Base-by-base conservation (phyloP, 2,888 invertebrate species). In the Pollenia griseotomentosa region DNA sequence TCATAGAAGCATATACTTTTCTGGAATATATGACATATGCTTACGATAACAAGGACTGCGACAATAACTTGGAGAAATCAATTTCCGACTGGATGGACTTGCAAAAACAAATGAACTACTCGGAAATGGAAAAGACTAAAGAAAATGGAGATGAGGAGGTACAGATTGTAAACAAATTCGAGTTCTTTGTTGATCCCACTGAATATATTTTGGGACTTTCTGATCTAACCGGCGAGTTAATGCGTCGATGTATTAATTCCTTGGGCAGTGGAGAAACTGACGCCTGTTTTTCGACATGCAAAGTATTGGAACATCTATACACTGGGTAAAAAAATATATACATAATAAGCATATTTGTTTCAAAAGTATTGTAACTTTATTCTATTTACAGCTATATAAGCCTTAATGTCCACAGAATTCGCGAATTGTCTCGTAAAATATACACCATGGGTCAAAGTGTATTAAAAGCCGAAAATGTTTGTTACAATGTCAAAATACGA, bases 161-260 rank as follows among this genome's bases (percentile, higher is more conserved):
- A 33, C 14, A 57, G 40, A 19, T 7, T 16, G 83, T 85, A 75
- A 57, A 87, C 2, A 77, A 61, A 0, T 90, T 89, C 19, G 79
- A 87, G 11, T 93, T 93, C 51, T 88, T 90, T 16, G 90, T 95
- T 9, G 93, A 94, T 16, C 94, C 94, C 5, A 91, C 91, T 19
- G 95, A 95, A 88, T 95, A 95, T 70, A 94, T 98, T 91, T 93
- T 98, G 57, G 98, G 98, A 0, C 93, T 98, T 51, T 96, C 96
- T 0, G 98, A 98, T 93, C 94, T 98, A 44, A 97, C 97, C 0
- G 98, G 98, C 0, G 98, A 98, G 93, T 92, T 98, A 61, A 98
- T 98, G 98, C 94, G 98, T 71, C 95, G 96, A 89, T 97, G 97
- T 77, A 97, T 98, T 9, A 97, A 97, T 91, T 96, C 96, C 89